Evolutionary conservation across 1,140 invertebrate species (phyloP).

Genomic region (Araneus ventricosus): DNA sequence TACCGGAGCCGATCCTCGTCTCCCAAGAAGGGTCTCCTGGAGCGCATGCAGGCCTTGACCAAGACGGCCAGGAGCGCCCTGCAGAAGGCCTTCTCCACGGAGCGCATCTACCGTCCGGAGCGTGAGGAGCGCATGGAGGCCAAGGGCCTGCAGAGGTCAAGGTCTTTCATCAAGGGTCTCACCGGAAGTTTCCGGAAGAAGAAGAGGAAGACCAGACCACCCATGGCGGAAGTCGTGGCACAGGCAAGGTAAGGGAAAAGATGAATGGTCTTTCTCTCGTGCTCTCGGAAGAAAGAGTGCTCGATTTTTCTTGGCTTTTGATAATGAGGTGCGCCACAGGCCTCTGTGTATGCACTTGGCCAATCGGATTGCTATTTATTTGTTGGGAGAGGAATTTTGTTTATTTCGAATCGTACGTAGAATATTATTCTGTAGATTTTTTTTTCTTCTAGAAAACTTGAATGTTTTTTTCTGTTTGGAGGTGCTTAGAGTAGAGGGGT

Average conservation of each 20-base stretch:
- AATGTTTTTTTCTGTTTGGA: too few species aligned
- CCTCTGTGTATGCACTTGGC: background rate
- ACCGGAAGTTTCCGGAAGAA: constrained; percentile 48
- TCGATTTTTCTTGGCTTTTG: background rate
- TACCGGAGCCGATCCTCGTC: constrained; percentile 56
- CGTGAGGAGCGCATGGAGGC: constrained; percentile 67
- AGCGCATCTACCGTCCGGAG: constrained; percentile 75
- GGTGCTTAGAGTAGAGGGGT: too few species aligned
- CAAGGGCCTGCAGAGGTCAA: constrained; percentile 52
- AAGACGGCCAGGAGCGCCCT: constrained; percentile 60
- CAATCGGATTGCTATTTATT: too few species aligned
- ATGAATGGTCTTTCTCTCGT: background rate
- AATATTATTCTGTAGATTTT: too few species aligned
- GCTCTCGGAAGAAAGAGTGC: background rate
- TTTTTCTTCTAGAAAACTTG: too few species aligned
- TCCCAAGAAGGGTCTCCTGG: constrained; percentile 32
- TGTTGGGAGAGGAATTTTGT: too few species aligned
- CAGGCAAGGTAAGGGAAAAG: constrained; percentile 54
- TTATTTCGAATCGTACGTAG: too few species aligned
- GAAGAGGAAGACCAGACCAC: constrained; percentile 19
- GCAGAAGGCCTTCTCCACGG: constrained; percentile 73
- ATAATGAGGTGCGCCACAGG: background rate
- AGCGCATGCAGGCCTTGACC: constrained; percentile 53
- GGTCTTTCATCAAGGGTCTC: constrained; percentile 60
- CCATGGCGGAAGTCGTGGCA: constrained; percentile 49